Conservation (phyloP, 2,113 vertebrate species). For the Odobenus rosmarus region DNA sequence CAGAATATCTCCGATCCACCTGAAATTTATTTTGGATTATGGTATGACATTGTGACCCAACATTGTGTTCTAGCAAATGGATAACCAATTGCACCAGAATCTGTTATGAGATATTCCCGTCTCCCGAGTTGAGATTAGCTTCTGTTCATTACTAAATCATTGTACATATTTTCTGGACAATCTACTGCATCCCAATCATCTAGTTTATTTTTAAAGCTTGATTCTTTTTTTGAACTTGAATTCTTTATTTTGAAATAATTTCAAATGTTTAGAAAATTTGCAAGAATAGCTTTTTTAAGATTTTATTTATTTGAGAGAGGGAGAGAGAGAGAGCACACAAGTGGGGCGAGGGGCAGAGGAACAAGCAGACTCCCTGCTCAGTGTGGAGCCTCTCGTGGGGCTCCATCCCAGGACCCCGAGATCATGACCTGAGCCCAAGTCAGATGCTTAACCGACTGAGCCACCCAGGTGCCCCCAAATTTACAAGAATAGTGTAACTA, state of each 20-base stretch:
- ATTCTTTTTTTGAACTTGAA: not conserved
- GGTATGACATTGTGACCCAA: not conserved
- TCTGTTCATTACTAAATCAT: not conserved
- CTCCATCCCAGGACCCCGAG: not conserved
- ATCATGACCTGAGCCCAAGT: not conserved
- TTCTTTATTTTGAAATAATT: not conserved
- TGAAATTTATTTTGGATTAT: not conserved
- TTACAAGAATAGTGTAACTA: not conserved
- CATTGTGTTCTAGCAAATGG: not conserved
- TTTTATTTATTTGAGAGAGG: not conserved
- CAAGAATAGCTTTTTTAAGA: not conserved
- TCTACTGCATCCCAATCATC: not conserved
- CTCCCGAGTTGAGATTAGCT: not conserved
- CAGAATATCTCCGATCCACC: not conserved
- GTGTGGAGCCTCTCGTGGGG: rapidly evolving
- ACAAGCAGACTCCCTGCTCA: not conserved
- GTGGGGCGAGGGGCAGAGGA: not conserved
- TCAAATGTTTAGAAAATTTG: not conserved
- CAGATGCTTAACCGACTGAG: not conserved
- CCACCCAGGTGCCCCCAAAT: not conserved
- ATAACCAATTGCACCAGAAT: not conserved
- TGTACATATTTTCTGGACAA: not conserved
- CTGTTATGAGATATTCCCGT: not conserved
- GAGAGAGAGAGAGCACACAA: not conserved
- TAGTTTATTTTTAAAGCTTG: not conserved